These are phyloP conservation scores for Aradus depressus DNA, from an alignment of 2,888 invertebrate genomes.

Conservation along the genomic window DNA sequence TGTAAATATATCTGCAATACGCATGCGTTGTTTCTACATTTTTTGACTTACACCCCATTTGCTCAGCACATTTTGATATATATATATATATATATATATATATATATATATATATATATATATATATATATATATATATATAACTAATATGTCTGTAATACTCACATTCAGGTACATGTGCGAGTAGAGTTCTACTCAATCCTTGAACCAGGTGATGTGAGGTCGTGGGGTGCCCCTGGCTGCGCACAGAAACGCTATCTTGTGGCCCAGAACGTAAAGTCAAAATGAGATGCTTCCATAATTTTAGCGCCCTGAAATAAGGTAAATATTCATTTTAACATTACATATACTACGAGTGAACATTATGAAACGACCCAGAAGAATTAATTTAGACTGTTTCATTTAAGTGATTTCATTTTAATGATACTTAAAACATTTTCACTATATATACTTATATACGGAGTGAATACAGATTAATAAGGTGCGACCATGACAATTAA, in stretches of 20 bases:
- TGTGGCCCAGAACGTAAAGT: slow-evolving; percentile 87
- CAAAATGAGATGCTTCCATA: slow-evolving; percentile 77
- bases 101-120: slow-evolving; percentile 4
- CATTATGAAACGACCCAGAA: no score
- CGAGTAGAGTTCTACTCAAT: slow-evolving; percentile 82
- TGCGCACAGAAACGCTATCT: slow-evolving; percentile 84
- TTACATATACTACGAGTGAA: no score
- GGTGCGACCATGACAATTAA: no score
- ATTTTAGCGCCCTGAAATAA: slow-evolving; percentile 74
- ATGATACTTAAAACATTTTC: no score
- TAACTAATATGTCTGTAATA: slow-evolving; percentile 29
- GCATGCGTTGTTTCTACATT: background rate
- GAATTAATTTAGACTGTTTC: no score
- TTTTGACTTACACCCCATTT: background rate
- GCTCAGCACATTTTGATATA: background rate
- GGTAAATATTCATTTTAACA: background rate
- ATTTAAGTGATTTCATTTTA: no score
- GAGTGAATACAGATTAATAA: no score
- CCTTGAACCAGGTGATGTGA: slow-evolving; percentile 92
- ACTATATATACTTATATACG: no score
- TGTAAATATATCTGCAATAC: no score
- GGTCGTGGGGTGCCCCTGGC: slow-evolving; percentile 83
- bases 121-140: slow-evolving; percentile 3
- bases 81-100: background rate
- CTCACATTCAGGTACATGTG: slow-evolving; percentile 79